These are phyloP conservation scores for Gymnothorax reevesii DNA, from an alignment of 2,797 vertebrate species.

Conservation along the genomic window DNA sequence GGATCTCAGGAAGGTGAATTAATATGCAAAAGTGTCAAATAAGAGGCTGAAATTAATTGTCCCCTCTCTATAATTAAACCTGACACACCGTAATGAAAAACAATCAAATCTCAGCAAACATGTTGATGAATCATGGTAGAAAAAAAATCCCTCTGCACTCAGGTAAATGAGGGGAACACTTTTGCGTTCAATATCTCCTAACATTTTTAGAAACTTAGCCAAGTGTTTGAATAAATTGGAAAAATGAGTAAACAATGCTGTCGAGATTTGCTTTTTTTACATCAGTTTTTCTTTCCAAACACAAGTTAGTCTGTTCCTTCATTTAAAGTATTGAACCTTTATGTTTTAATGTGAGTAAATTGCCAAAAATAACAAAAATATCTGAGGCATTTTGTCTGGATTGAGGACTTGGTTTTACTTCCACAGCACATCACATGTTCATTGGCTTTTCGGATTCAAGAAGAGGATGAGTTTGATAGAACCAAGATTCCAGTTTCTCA, in stretches of 20 bases:
- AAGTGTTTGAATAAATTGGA: background rate
- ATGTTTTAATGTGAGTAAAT: background rate
- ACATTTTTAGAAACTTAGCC: background rate
- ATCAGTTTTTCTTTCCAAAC: background rate
- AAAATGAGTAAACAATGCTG: background rate
- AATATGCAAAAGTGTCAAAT: conserved; percentile 17
- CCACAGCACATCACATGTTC: background rate
- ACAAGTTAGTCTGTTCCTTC: background rate
- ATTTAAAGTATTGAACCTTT: background rate
- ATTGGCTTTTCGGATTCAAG: background rate
- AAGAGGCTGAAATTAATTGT: conserved; percentile 13
- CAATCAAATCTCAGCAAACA: conserved; percentile 18
- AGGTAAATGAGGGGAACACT: background rate
- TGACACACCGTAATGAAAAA: conserved; percentile 29
- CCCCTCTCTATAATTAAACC: conserved; percentile 27
- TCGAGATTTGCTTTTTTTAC: background rate
- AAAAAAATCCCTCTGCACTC: background rate
- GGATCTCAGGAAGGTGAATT: conserved; percentile 23
- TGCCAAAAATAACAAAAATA: background rate
- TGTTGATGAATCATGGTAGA: background rate
- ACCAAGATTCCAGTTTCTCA: background rate
- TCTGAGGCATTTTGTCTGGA: background rate
- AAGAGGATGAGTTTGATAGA: background rate
- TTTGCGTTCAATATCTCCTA: background rate
- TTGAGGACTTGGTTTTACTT: background rate